phyloP scores from a whole-genome alignment of 2,797 vertebrate genomes.

The Malacoraja senta region DNA sequence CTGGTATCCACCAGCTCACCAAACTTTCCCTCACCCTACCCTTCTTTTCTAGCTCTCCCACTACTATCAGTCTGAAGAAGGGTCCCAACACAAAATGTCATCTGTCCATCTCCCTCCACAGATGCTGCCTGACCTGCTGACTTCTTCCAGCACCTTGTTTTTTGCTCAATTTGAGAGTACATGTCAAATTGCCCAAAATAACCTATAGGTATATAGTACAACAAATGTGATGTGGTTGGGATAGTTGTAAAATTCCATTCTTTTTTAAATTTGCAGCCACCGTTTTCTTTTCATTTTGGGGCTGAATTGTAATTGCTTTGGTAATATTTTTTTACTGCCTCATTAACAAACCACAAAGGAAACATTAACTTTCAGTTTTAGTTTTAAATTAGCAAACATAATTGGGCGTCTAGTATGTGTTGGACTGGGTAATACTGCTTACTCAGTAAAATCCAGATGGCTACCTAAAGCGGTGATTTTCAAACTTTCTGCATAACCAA shows the following conservation, averaged over 20 bases:
- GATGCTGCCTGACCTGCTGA: too few species aligned
- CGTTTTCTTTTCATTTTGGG: too few species aligned
- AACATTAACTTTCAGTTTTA: background rate
- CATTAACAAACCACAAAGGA: conserved; percentile 21
- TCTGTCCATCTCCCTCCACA: too few species aligned
- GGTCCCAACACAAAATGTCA: too few species aligned
- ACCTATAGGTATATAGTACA: background rate
- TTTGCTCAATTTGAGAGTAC: background rate
- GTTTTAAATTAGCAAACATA: background rate
- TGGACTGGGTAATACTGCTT: background rate
- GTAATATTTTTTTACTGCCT: background rate
- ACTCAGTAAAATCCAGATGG: conserved; percentile 1
- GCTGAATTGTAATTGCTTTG: too few species aligned
- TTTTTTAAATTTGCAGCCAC: too few species aligned
- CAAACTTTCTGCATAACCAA: background rate
- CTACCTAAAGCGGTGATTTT: background rate
- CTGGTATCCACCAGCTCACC: too few species aligned
- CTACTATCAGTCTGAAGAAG: too few species aligned
- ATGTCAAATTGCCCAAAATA: background rate
- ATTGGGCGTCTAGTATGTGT: background rate
- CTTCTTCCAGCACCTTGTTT: too few species aligned
- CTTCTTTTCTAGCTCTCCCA: too few species aligned
- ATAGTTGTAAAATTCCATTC: background rate
- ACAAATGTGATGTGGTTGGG: background rate
- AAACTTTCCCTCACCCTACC: too few species aligned